Evolutionary conservation across 1,140 invertebrate genomes (phyloP).

Genomic region (Lucilia cuprina): DNA sequence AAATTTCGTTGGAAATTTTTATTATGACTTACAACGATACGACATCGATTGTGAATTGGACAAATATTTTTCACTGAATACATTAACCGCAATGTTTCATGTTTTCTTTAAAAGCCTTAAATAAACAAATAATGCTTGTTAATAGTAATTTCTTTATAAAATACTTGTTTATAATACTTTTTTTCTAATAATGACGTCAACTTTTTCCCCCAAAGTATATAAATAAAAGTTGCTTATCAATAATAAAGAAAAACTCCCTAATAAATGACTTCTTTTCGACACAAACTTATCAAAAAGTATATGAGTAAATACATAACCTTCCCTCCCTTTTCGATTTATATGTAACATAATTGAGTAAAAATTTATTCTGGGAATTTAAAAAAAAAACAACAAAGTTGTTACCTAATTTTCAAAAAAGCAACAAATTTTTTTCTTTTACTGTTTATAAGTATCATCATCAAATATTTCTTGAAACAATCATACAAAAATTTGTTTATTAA

Average conservation of each 20-base stretch:
- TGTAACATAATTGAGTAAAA: neutral
- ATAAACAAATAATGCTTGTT: too few relatives aligned
- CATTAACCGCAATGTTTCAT: too few relatives aligned
- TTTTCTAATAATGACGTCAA: neutral
- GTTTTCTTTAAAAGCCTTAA: too few relatives aligned
- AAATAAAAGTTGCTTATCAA: neutral
- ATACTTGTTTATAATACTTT: neutral
- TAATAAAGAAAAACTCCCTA: neutral
- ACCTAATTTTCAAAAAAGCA: neutral
- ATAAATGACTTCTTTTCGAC: neutral
- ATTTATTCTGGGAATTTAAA: neutral
- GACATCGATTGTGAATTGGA: too few relatives aligned
- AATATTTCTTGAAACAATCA: neutral
- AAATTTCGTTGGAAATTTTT: too few relatives aligned
- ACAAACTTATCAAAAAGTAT: neutral
- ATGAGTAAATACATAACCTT: neutral
- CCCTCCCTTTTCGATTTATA: neutral
- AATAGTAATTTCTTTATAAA: too few relatives aligned
- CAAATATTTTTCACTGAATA: too few relatives aligned
- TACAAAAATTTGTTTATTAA: neutral
- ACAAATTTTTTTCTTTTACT: neutral
- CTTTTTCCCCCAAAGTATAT: neutral
- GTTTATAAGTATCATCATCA: neutral
- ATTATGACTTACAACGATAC: too few relatives aligned
- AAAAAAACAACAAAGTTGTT: neutral